Percentiles rank a stretch among this genome's conserved stretches.
Evolutionary conservation across 2,113 vertebrate species (phyloP).

Genomic region (Aegithalos caudatus): DNA sequence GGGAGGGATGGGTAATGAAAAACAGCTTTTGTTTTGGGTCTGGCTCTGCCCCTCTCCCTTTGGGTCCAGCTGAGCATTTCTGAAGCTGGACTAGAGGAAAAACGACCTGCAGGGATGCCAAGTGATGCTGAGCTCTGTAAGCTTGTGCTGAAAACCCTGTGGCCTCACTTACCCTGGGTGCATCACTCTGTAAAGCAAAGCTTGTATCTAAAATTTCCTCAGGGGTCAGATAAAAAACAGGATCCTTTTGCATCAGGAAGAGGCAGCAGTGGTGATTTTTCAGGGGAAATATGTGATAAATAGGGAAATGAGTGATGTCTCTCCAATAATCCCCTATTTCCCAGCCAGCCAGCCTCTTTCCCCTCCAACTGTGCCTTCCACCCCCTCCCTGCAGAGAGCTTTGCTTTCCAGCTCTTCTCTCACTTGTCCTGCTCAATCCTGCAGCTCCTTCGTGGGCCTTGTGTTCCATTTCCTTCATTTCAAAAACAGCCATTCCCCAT

Average conservation of each 20-base stretch:
- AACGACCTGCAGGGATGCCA: neutral
- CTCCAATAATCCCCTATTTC: neutral
- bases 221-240: neutral
- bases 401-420: neutral
- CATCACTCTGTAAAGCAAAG: neutral
- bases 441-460: fast-evolving
- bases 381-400: neutral
- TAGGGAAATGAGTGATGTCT: neutral
- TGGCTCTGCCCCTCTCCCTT: neutral
- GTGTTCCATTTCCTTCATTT: neutral
- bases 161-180: neutral
- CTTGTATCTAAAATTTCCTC: neutral
- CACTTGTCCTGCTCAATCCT: neutral
- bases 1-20: neutral
- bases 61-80: neutral
- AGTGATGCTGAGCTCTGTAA: neutral
- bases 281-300: neutral
- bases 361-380: neutral
- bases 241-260: neutral
- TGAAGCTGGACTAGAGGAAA: neutral
- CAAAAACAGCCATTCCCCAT: neutral
- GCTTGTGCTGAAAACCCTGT: neutral
- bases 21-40: neutral
- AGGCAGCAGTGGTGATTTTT: neutral
- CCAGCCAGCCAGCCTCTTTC: neutral